Evolutionary conservation across 1,140 invertebrate species (phyloP), one percentile per base, ranked within the genome.

Genomic region (Kradibia gibbosae): DNA sequence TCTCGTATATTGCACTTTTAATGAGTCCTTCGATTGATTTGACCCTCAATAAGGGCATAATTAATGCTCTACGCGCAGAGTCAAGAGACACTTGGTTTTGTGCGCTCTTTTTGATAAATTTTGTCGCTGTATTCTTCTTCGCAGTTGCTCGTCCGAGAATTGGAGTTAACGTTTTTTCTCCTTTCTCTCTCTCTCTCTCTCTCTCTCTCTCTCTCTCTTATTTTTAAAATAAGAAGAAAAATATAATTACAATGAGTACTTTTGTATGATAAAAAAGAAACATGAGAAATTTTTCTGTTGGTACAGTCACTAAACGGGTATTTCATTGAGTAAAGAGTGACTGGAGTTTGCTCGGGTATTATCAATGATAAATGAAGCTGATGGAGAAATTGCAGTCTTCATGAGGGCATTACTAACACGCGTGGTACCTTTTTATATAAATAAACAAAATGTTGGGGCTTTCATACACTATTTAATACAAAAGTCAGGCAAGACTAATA

Each of bases 1-100:
- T 53, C 55, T 31, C n/a, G n/a, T 50, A 50, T 34, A 36, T 78
- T 55, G 55, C 13, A 25, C 65, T 3, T 39, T 73, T 79, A 73
- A 80, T 73, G 50, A 80, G 53, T 55, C 31, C 0, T 17, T 25
- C 39, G 70, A 73, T 80, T 60, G 67, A 72, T 72, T 79, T 55
- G 65, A 48, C 53, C 67, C 15, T 70, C 7, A 31, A 28, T 31
- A 13, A 36, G 28, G 36, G 48, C 60, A 53, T 7, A 31, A 25
- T 78, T 67, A 70, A 50, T 10, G 28, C 36, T 70, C 28, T 25
- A 17, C 36, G 15, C 4, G 60, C 5, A 48, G 60, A 34, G n/a
- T 22, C 15, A 22, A 25, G 20, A 55, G 22, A 22, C 8, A 17
- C 45, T 17, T 48, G 45, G 45, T 17, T 28, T 5, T 7, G 1